phyloP scores from a whole-genome alignment of 2,797 vertebrate genomes.

The Pseudochromis fuscus region DNA sequence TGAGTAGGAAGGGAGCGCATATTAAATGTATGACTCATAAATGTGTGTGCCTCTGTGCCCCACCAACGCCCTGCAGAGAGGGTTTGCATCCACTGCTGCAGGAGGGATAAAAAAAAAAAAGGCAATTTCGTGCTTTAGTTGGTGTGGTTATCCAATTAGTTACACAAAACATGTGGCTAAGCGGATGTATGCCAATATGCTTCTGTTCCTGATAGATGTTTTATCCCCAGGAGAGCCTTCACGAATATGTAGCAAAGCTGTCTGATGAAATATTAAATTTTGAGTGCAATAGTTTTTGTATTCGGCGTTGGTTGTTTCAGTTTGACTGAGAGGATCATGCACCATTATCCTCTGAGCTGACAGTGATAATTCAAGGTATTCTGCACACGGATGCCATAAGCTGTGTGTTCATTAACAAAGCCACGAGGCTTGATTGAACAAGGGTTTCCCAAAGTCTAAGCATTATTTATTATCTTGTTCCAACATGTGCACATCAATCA shows the following conservation, averaged over 20 bases:
- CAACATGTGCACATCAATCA: slow-evolving; percentile 44
- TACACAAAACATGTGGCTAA: slow-evolving; percentile 82
- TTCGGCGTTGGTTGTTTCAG: slow-evolving; percentile 62
- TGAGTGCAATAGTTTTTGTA: slow-evolving; percentile 75
- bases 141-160: slow-evolving; percentile 86
- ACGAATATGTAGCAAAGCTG: slow-evolving; percentile 70
- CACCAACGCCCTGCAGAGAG: slow-evolving; percentile 80
- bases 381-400: slow-evolving; percentile 52
- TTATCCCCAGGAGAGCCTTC: slow-evolving; percentile 70
- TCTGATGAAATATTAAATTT: slow-evolving; percentile 80
- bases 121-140: slow-evolving; percentile 84
- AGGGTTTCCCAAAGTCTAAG: slow-evolving; percentile 50
- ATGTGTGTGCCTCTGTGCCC: slow-evolving; percentile 78
- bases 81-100: slow-evolving; percentile 78
- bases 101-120: slow-evolving; percentile 74
- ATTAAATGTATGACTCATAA: slow-evolving; percentile 86
- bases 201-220: slow-evolving; percentile 76
- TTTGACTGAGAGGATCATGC: slow-evolving; percentile 60
- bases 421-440: slow-evolving; percentile 38
- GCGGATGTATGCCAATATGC: slow-evolving; percentile 78
- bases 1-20: slow-evolving; percentile 82
- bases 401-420: slow-evolving; percentile 64
- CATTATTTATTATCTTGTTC: slow-evolving; percentile 55
- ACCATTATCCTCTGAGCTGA: slow-evolving; percentile 68
- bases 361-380: slow-evolving; percentile 69